These are phyloP conservation scores for Avahi laniger DNA, from an alignment of 2,797 vertebrate species.

Conservation along the genomic window DNA sequence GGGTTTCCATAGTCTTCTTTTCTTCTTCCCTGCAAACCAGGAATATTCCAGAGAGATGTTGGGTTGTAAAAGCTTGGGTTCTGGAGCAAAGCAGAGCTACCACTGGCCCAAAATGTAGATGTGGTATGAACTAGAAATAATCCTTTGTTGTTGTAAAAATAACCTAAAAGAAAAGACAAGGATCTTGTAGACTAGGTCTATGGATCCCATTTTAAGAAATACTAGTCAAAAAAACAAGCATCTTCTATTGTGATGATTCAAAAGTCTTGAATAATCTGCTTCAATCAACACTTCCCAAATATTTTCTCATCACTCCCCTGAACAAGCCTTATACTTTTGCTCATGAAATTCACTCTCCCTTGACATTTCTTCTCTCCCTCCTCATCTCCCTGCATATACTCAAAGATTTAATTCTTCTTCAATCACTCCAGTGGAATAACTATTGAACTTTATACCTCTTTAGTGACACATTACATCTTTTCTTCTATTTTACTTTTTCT, in stretches of 20 bases:
- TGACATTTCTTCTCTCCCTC: background rate
- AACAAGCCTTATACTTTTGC: background rate
- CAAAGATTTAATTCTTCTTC: conserved; percentile 9
- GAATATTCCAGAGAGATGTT: conserved; percentile 5
- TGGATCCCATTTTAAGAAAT: conserved; percentile 16
- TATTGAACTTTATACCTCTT: background rate
- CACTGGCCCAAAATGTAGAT: background rate
- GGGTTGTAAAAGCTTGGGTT: background rate
- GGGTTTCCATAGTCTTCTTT: conserved; percentile 34
- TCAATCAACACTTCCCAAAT: conserved; percentile 42
- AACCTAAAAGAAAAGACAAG: conserved; percentile 24
- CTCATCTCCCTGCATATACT: background rate
- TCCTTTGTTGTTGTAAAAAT: background rate
- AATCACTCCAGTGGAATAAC: background rate
- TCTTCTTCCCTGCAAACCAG: background rate
- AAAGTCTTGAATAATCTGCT: conserved; percentile 14
- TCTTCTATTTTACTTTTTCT: conserved; percentile 17
- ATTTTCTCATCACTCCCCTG: background rate
- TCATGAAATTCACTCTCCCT: background rate
- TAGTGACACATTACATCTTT: background rate
- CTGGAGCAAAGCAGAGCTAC: background rate
- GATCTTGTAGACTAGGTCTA: background rate
- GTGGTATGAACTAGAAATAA: conserved; percentile 36
- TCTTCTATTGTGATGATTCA: background rate
- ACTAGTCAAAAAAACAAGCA: background rate